phyloP scores from a whole-genome alignment of 2,888 invertebrate genomes.

The Limnephilus marmoratus region DNA sequence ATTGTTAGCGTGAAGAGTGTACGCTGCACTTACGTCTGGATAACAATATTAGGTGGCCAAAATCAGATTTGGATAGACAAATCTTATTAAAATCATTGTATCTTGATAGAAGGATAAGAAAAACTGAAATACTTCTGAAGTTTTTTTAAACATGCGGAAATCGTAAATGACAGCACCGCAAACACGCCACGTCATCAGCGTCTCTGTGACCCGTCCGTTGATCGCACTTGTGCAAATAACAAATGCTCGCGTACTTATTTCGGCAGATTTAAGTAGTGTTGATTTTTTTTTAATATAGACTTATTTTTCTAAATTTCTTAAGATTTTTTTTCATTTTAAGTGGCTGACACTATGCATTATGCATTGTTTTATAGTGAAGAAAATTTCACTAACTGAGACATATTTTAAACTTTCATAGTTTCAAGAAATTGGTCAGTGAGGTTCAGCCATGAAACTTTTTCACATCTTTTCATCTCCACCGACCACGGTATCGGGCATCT shows the following conservation, averaged over 20 bases:
- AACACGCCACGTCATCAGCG: no score
- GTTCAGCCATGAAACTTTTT: no score
- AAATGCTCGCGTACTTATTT: no score
- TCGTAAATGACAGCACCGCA: not conserved
- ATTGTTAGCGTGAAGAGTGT: not conserved
- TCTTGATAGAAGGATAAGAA: not conserved
- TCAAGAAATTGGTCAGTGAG: not conserved
- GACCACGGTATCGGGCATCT: no score
- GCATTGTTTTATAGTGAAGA: not conserved
- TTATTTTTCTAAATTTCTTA: no score
- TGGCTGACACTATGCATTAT: not conserved
- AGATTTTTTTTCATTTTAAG: not conserved
- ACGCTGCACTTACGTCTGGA: not conserved
- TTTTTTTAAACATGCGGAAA: not conserved
- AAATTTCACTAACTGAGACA: not conserved
- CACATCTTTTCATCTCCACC: no score
- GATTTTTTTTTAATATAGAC: no score
- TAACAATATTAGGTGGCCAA: not conserved
- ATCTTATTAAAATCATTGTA: not conserved
- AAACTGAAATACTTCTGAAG: not conserved
- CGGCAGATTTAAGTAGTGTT: no score
- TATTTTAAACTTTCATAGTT: not conserved
- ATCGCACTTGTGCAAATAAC: no score
- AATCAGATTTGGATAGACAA: not conserved
- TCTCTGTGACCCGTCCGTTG: no score